Percentiles rank a stretch among this genome's conserved stretches.
phyloP scores from a whole-genome alignment of 2,888 invertebrate species.

The Strigamia maritima region DNA sequence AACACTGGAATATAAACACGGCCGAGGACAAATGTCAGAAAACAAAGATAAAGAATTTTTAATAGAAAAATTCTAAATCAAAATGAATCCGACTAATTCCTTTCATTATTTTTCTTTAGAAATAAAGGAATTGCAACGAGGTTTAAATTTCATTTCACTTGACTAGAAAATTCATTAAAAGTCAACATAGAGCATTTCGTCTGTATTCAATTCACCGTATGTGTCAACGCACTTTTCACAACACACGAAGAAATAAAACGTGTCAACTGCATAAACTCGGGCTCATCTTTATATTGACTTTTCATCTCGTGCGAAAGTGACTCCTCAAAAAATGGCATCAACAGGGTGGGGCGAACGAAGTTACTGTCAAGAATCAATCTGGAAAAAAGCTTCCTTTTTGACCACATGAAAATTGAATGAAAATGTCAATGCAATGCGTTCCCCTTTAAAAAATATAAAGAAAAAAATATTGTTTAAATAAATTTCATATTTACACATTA shows the following conservation, averaged over 20 bases:
- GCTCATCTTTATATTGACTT: slow-evolving; percentile 28
- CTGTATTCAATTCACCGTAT: not conserved
- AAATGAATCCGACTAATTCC: not conserved
- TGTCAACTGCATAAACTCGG: slow-evolving; percentile 7
- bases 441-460: not conserved
- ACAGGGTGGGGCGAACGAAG: not conserved
- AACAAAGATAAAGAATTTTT: slow-evolving; percentile 18
- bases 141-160: not conserved
- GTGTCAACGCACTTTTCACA: not conserved
- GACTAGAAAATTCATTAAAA: not conserved
- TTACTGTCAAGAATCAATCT: slow-evolving; percentile 17
- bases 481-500: not conserved
- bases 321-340: not conserved
- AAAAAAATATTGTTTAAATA: not conserved
- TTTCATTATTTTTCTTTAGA: not conserved
- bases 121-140: not conserved
- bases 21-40: slow-evolving; percentile 1
- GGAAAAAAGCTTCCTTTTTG: slow-evolving; percentile 18
- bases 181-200: not conserved
- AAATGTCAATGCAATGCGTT: not conserved
- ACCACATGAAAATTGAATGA: slow-evolving; percentile 17
- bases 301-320: slow-evolving; percentile 6
- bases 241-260: not conserved
- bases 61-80: slow-evolving; percentile 12
- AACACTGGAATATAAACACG: not conserved